Evolutionary conservation across 2,113 vertebrate species (phyloP).

Genomic region (Prinia subflava): DNA sequence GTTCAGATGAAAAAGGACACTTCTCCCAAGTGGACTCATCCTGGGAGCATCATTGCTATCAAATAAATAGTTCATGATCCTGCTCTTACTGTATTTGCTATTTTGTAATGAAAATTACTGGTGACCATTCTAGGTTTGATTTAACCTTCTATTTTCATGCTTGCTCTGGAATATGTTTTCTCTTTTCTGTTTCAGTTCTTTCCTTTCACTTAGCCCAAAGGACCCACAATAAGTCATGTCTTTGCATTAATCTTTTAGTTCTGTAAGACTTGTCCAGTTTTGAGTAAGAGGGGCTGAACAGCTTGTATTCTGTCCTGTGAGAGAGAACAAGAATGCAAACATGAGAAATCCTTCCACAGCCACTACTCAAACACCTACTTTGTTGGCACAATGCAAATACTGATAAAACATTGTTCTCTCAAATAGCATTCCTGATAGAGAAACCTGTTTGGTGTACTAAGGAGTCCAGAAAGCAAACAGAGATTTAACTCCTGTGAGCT

Average conservation of each 20-base stretch:
- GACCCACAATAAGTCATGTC: background rate
- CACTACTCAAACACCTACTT: conserved; percentile 1
- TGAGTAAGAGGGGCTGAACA: background rate
- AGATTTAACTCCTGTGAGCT: background rate
- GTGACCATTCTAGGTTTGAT: background rate
- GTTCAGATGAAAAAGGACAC: background rate
- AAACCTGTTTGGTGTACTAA: background rate
- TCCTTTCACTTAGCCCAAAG: background rate
- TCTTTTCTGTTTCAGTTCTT: background rate
- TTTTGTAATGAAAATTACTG: background rate
- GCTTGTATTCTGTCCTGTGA: background rate
- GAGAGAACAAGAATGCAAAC: background rate
- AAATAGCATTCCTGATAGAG: background rate
- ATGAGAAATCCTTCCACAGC: background rate
- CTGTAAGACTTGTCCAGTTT: background rate
- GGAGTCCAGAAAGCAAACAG: background rate
- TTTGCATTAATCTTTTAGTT: background rate
- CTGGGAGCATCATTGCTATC: background rate
- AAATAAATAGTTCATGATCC: background rate
- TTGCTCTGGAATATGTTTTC: background rate
- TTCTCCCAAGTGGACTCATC: background rate
- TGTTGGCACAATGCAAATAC: conserved; percentile 11
- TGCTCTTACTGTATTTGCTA: background rate
- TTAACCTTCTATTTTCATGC: background rate
- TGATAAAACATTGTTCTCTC: conserved; percentile 17